These are phyloP conservation scores for Mus caroli DNA, from an alignment of 2,797 vertebrate species.

Conservation along the genomic window DNA sequence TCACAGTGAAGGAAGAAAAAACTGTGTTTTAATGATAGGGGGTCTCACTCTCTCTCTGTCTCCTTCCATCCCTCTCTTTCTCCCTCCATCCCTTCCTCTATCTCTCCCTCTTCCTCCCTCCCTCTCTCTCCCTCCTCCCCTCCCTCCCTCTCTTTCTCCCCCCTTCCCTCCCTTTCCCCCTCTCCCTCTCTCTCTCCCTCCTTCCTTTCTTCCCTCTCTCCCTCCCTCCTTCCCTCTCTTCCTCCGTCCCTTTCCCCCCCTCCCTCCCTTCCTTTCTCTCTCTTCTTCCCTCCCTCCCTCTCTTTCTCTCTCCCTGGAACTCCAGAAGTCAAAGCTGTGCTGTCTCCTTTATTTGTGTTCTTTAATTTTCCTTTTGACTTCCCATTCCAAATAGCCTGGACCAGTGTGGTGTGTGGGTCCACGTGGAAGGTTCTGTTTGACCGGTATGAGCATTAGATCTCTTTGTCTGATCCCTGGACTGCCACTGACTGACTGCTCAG, in stretches of 20 bases:
- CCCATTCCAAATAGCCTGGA: neutral
- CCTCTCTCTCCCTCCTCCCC: neutral
- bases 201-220: neutral
- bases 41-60: neutral
- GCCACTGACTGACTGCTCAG: neutral
- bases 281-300: no score
- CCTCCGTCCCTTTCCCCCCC: neutral
- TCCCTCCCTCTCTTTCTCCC: neutral
- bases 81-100: neutral
- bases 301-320: neutral
- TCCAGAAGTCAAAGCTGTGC: neutral
- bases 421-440: neutral
- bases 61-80: neutral
- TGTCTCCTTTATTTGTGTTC: neutral
- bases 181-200: neutral
- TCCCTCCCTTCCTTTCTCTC: neutral
- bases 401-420: neutral
- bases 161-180: neutral
- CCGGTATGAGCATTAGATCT: neutral
- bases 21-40: neutral
- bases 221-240: neutral
- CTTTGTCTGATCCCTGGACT: neutral
- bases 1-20: conserved; percentile 9
- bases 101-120: neutral
- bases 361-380: conserved; percentile 31